These are phyloP conservation scores for Dicaeum eximium DNA, from an alignment of 2,113 vertebrate genomes.

Conservation along the genomic window DNA sequence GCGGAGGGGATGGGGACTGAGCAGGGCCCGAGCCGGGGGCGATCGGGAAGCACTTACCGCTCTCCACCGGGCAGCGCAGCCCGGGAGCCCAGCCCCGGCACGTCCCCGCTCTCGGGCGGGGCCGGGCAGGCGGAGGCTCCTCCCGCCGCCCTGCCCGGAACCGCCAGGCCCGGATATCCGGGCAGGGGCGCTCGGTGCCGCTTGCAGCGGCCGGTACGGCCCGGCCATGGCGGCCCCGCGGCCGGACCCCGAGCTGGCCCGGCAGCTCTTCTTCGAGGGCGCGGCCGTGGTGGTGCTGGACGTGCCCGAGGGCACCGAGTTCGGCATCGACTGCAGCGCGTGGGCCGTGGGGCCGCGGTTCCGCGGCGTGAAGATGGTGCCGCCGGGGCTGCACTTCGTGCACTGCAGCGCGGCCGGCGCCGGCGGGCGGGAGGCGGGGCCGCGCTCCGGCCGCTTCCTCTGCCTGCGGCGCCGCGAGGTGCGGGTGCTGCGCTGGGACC, in stretches of 20 bases:
- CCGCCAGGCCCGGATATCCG: neutral
- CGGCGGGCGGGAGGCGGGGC: slow-evolving; percentile 76
- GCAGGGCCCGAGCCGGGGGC: fast-evolving
- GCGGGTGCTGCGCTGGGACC: slow-evolving; percentile 83
- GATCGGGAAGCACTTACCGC: fast-evolving
- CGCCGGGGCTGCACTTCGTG: slow-evolving; percentile 92
- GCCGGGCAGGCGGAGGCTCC: neutral
- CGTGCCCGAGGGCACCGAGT: slow-evolving; percentile 87
- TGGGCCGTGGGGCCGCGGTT: slow-evolving; percentile 92
- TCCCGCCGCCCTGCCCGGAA: neutral
- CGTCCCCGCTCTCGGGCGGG: no score
- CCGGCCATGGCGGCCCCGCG: neutral
- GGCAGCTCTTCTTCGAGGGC: slow-evolving; percentile 88
- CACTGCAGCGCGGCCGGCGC: slow-evolving; percentile 82
- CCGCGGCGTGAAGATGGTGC: slow-evolving; percentile 94
- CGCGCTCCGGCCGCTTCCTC: slow-evolving; percentile 87
- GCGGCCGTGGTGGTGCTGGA: slow-evolving; percentile 85
- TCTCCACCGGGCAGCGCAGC: fast-evolving
- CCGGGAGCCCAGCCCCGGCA: no score
- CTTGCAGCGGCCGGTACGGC: no score
- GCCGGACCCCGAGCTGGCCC: slow-evolving; percentile 86
- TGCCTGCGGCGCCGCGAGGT: slow-evolving; percentile 79
- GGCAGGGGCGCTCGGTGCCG: no score
- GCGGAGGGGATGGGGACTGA: no score
- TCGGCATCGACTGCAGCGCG: slow-evolving; percentile 90